Evolutionary conservation across 2,888 invertebrate species (phyloP), one percentile per base, ranked within the genome.

Genomic region (Melanostoma scalare): DNA sequence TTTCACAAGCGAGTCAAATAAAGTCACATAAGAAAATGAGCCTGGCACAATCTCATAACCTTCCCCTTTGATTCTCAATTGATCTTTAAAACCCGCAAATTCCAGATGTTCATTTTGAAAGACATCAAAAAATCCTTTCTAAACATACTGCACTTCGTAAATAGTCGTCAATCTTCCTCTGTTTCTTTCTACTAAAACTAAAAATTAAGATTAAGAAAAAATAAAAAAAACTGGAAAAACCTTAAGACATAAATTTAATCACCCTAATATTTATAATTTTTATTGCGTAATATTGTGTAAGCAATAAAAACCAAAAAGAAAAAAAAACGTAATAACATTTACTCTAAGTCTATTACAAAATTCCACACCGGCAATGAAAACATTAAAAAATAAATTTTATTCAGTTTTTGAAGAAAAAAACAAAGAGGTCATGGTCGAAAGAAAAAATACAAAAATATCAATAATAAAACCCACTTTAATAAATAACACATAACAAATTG

Each of bases 251-350:
- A 84, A 79, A 78, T 84, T 84, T 84, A 84, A 84, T 84, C 84
- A 84, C 74, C 84, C 84, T 74, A 79, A 78, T 84, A 84, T 42
- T 78, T 79, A 71, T 79, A 74, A 74, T 79, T 84, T 81, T 67
- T 74, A 71, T 78, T 71, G 79, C 69, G 71, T 84, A 84, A 84
- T 84, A 84, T 79, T 79, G 79, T 79, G 84, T 84, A 79, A 84
- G 74, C 65, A 78, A 78, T 20, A 40, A 53, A 76, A 56, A 52
- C 3, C 4, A 68, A 67, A 58, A 30, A 10, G 42, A 46, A 55
- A 20, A 68, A 61, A 69, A 30, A 35, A n/a, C n/a, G n/a, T n/a
- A n/a, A n/a, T n/a, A 63, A 82, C 52, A 68, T 71, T 84, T 69
- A 56, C 55, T 75, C 65, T 84, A 71, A 84, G 84, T 75, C 79